Conservation (phyloP, 2,888 invertebrate genomes). For the Eucera pruinosa region DNA sequence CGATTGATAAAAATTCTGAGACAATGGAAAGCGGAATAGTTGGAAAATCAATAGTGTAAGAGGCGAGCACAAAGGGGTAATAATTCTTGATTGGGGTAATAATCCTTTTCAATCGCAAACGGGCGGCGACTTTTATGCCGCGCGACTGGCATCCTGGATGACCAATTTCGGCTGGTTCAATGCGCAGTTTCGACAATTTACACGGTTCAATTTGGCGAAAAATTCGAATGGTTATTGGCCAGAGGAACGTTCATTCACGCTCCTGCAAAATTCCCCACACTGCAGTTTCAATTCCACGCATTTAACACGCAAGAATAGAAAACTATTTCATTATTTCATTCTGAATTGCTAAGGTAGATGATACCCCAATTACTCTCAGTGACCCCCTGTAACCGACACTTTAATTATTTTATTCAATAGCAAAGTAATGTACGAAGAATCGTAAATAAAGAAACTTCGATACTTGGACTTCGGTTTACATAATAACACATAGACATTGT, state of each 20-base stretch:
- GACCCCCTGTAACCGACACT: too few species aligned
- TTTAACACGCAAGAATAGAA: slow-evolving; percentile 5
- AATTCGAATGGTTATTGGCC: slow-evolving; percentile 31
- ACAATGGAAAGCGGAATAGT: background rate
- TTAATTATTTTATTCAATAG: too few species aligned
- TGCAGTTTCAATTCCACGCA: background rate
- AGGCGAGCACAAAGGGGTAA: slow-evolving; percentile 17
- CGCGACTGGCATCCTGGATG: slow-evolving; percentile 3
- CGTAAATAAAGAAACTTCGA: too few species aligned
- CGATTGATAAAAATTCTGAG: background rate
- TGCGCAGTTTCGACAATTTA: slow-evolving; percentile 27
- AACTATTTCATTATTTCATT: slow-evolving; percentile 9
- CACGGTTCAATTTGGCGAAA: slow-evolving; percentile 40
- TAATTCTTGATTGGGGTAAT: slow-evolving; percentile 39
- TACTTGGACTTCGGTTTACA: too few species aligned
- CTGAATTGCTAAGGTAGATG: background rate
- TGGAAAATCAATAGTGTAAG: slow-evolving; percentile 5
- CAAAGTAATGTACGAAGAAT: too few species aligned
- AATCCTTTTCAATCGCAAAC: slow-evolving; percentile 18
- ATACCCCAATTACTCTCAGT: too few species aligned
- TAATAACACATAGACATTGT: too few species aligned
- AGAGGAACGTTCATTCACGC: slow-evolving; percentile 6
- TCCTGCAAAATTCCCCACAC: background rate
- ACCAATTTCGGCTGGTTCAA: slow-evolving; percentile 28
- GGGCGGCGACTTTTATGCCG: background rate